A percentile compares a stretch with the other conserved stretches of the same genome.
Conservation (phyloP, 2,113 vertebrate species). For the Dryoscopus gambensis region DNA sequence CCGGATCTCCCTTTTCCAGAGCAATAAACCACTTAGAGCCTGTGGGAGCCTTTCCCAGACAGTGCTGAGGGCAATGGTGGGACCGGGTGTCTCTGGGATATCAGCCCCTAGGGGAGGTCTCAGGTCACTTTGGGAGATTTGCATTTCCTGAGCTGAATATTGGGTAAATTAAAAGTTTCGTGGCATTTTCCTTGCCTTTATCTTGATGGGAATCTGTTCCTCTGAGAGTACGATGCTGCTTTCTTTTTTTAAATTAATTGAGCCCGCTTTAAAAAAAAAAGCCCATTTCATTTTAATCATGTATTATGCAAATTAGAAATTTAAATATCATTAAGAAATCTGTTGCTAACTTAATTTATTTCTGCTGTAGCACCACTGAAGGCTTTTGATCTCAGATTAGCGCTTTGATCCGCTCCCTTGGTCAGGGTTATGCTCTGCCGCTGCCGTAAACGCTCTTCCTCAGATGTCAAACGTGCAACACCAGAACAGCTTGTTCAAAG, state of each 20-base stretch:
- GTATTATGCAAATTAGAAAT: constrained; percentile 62
- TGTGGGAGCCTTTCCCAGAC: background rate
- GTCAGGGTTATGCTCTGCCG: background rate
- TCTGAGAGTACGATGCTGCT: background rate
- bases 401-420: constrained; percentile 46
- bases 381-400: constrained; percentile 61
- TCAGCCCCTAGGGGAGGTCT: fast-evolving
- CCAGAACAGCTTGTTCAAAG: background rate
- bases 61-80: fast-evolving
- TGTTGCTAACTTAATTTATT: constrained; percentile 51
- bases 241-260: constrained; percentile 22
- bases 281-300: constrained; percentile 30
- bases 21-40: background rate
- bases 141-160: background rate
- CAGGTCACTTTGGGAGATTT: background rate
- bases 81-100: background rate
- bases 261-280: background rate
- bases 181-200: background rate
- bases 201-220: background rate
- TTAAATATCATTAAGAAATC: constrained; percentile 57
- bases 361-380: constrained; percentile 13
- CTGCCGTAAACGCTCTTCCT: background rate
- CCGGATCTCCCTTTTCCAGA: background rate
- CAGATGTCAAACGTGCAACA: background rate
- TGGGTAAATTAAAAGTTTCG: background rate